phyloP scores from a whole-genome alignment of 2,113 vertebrate genomes.

The Catharus fuscescens region DNA sequence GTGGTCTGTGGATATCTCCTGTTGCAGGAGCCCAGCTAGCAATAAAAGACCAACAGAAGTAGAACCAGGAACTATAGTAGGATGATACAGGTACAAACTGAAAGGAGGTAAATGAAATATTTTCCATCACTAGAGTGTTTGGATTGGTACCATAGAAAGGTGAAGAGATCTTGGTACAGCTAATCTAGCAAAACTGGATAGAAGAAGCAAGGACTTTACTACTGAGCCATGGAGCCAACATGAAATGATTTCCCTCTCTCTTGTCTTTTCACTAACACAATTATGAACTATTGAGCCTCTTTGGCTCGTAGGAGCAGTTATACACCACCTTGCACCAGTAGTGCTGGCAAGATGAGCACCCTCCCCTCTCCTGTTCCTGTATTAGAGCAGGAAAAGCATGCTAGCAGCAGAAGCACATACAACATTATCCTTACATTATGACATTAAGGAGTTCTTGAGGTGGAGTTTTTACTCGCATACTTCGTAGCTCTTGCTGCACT shows the following conservation, averaged over 20 bases:
- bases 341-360: neutral
- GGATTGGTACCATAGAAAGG: neutral
- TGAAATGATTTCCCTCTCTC: neutral
- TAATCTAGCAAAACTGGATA: neutral
- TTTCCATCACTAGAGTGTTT: neutral
- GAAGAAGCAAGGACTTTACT: slow-evolving; percentile 6
- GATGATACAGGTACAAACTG: neutral
- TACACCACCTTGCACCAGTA: fast-evolving
- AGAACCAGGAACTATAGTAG: neutral
- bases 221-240: neutral
- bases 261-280: neutral
- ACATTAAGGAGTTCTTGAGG: neutral
- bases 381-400: neutral
- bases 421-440: neutral
- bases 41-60: neutral
- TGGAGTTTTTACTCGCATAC: neutral
- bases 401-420: neutral
- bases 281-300: neutral
- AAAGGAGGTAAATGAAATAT: slow-evolving; percentile 49
- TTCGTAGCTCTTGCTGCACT: neutral
- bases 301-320: neutral
- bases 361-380: neutral
- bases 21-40: neutral
- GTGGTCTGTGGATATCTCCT: neutral
- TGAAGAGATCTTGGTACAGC: neutral